Base-by-base conservation (phyloP, 2,797 vertebrate genomes). In the Moxostoma hubbsi region DNA sequence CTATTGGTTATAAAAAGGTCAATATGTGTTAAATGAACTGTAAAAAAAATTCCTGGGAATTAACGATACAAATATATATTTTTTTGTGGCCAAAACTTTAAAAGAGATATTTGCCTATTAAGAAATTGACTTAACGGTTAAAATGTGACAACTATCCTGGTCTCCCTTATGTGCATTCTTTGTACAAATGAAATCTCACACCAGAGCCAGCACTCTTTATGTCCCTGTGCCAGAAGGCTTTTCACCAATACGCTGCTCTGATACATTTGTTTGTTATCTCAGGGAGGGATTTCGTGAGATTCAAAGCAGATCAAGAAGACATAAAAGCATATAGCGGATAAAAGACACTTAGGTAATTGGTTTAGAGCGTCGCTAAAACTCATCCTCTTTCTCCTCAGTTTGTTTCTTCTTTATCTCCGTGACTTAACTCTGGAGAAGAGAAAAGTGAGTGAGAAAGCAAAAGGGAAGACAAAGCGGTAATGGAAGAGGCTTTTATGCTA, bases 201-300 rank as follows among this genome's bases (percentile, higher is more conserved):
- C n/a, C 54, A 71, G 2, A 16, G 68, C n/a, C 68, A 47, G 72
- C 24, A 24, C 24, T 24, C 2, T 55, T 45, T 51, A 18, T 73
- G 73, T 67, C 43, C 50, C 18, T 18, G 4, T 18, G 70, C 10
- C 57, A 69, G 73, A 87, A 76, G 46, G 87, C 87, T 87, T 91
- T 87, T 65, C 72, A 89, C 89, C 90, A 83, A 85, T 83, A 75
- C 81, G 78, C 83, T 53, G 81, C 90, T 87, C 85, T 91, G 90
- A 94, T 92, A 91, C 88, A 89, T 93, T 95, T 94, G 93, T 94
- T 95, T 95, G 92, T 94, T 95, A 95, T 95, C 93, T 95, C 93
- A 92, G 89, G 93, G 92, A 93, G 88, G 91, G 93, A 95, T 95
- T 95, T 95, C 90, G 89, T 85, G 90, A 93, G 93, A 95, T 95